Evolutionary conservation across 92 coral and sea anemone species (phyloP), one percentile per base, ranked within the genome.

Genomic region (Umimayanthus chanpuru): DNA sequence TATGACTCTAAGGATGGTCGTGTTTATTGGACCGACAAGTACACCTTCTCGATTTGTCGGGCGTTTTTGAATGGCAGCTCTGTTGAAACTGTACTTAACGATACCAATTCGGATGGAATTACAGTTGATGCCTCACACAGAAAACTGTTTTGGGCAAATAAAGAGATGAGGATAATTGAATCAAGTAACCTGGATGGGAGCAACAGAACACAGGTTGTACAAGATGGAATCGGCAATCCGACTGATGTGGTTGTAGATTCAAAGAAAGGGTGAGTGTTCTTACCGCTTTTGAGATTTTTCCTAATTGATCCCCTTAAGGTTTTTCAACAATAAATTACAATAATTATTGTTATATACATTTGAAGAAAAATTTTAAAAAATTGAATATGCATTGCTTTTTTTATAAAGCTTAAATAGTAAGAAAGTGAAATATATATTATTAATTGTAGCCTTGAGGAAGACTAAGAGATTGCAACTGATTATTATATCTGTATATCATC

Each of bases 131-230:
- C 4, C 1, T 18, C 4, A 26, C 23, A 20, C 7, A 26, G 77
- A 70, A 83, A 49, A 70, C 53, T 83, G 74, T 68, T 68, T 70
- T 83, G 87, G 87, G n/a, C 87, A 28, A 72, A 83, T 70, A 11
- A 40, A 23, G 77, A 83, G 28, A 8, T 44, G 53, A 44, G 26
- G 4, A 44, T 26, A 44, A 83, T 83, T 29, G 78, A 25, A 7
- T 68, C 87, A 83, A 28, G 76, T 23, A 70, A 44, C 26, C 28
- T 83, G 77, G 78, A 83, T 29, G 87, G 87, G 5, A 83, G 78
- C 77, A 47, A 70, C 41, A 66, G 71, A 82, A 70, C 0, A 41
- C 4, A 25, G 2, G 40, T 68, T 26, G 8, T 43, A 83, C 21
- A 32, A 1, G 40, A 2, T 29, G 86, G 66, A 44, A 4, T 14